phyloP scores from a whole-genome alignment of 2,113 vertebrate species.

The Xenus cinereus region DNA sequence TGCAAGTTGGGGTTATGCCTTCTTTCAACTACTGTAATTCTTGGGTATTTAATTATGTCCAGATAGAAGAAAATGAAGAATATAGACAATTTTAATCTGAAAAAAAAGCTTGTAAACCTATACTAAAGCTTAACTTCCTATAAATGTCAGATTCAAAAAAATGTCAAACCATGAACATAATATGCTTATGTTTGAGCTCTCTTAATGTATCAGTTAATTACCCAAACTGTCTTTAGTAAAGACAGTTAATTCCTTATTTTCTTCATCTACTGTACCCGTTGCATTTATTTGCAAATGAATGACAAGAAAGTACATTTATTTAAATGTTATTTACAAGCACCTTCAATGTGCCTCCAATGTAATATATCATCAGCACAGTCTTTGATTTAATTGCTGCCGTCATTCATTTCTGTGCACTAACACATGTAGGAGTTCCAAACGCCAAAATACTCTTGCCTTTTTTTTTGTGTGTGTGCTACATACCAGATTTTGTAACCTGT shows the following conservation, averaged over 20 bases:
- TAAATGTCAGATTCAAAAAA: neutral
- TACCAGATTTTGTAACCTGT: constrained; percentile 65
- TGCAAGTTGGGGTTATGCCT: neutral
- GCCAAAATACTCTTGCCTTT: constrained; percentile 19
- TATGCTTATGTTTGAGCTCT: neutral
- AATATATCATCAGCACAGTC: neutral
- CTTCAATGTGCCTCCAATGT: neutral
- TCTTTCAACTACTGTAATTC: neutral
- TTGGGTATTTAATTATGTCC: neutral
- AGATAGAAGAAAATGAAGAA: constrained; percentile 2
- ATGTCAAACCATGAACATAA: neutral
- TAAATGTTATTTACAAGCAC: constrained; percentile 26
- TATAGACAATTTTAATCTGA: neutral
- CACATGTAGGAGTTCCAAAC: constrained; percentile 8
- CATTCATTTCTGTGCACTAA: constrained; percentile 31
- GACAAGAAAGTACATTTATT: constrained; percentile 9
- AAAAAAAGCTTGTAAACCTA: neutral
- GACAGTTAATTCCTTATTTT: neutral
- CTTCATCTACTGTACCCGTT: neutral
- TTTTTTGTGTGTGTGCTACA: neutral
- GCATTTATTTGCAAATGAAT: constrained; percentile 54
- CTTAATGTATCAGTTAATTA: neutral
- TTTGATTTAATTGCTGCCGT: constrained; percentile 38
- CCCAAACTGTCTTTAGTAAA: neutral
- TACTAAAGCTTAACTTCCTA: neutral